A percentile compares a stretch with the other conserved stretches of the same genome.
These are phyloP conservation scores for Catostomus latipinnis DNA, from an alignment of 2,797 vertebrate genomes.

Conservation along the genomic window DNA sequence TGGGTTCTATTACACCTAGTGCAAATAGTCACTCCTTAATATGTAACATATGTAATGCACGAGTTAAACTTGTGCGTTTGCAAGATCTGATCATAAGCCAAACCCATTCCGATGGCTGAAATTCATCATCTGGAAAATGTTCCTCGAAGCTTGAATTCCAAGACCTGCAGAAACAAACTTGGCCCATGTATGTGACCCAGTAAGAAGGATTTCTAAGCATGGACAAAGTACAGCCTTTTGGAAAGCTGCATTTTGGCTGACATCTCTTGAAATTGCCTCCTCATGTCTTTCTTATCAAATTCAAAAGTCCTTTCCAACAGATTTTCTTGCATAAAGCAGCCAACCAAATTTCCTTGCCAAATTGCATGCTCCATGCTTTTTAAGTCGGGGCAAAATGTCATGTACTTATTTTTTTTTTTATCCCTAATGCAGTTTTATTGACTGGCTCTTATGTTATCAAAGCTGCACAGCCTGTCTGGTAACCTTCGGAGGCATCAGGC, in stretches of 20 bases:
- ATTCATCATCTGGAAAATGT: constrained; percentile 34
- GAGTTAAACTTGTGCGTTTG: not conserved
- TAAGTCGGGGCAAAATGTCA: constrained; percentile 58
- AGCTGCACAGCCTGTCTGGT: constrained; percentile 59
- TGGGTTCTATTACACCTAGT: no score
- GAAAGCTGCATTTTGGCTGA: constrained; percentile 76
- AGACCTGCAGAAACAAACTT: constrained; percentile 31
- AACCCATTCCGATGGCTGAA: not conserved
- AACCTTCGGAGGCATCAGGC: constrained; percentile 50
- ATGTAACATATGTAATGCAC: not conserved
- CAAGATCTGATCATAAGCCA: not conserved
- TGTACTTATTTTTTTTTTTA: constrained; percentile 32
- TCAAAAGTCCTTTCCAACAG: constrained; percentile 55
- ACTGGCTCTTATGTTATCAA: constrained; percentile 61
- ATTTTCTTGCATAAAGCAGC: constrained; percentile 55
- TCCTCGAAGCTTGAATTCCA: constrained; percentile 29
- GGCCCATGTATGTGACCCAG: constrained; percentile 39
- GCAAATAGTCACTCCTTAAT: no score
- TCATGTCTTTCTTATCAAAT: constrained; percentile 78
- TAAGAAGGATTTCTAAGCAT: constrained; percentile 52
- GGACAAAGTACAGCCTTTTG: constrained; percentile 67
- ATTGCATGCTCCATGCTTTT: constrained; percentile 59
- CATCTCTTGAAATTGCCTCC: constrained; percentile 81
- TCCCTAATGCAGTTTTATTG: constrained; percentile 58
- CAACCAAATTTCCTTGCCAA: constrained; percentile 56